Base-by-base conservation (phyloP, 2,888 invertebrate genomes). In the Epinotia ramella region DNA sequence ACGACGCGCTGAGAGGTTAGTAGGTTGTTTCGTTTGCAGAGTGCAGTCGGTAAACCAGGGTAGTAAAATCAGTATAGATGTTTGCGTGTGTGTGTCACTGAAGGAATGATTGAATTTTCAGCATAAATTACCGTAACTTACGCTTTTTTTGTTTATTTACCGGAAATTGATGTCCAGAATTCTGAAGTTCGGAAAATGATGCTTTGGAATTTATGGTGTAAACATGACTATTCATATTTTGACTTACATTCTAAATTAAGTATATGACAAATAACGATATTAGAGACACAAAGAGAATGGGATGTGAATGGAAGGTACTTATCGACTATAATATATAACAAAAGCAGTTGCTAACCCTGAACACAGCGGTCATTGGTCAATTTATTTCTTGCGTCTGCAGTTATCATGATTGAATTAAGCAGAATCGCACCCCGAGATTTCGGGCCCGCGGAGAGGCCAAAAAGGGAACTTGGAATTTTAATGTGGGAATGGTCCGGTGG, bases 391-490 rank as follows among this genome's bases (percentile, higher is more conserved):
- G 91, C 89, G 85, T 86, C 84, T 83, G 85, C 89, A 91, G 94
- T 93, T 94, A 94, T 94, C 94, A 89, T 91, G 93, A 94, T 94
- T 94, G 93, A 94, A 94, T 94, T 93, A 94, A 92, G 89, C 86
- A 81, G 85, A 84, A 85, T 85, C 86, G 89, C 88, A 85, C 85
- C 83, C 77, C 85, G 87, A 91, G 91, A 92, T 91, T 92, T 91
- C 91, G 88, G 83, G 80, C 85, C 73, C 24, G 69, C 53, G 70
- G 53, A 20, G 20, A 83, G 82, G 78, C 81, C 88, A 88, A 91
- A 91, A 92, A 91, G 88, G 91, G 89, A 89, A 87, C 85, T 84
- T 81, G 84, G 89, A 89, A 91, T 91, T 91, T 90, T 88, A 91
- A 91, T 89, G 89, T 90, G 91, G 88, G 90, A 90, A 88, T 80